phyloP scores from a whole-genome alignment of 1,140 invertebrate species.

The Vanessa atalanta region DNA sequence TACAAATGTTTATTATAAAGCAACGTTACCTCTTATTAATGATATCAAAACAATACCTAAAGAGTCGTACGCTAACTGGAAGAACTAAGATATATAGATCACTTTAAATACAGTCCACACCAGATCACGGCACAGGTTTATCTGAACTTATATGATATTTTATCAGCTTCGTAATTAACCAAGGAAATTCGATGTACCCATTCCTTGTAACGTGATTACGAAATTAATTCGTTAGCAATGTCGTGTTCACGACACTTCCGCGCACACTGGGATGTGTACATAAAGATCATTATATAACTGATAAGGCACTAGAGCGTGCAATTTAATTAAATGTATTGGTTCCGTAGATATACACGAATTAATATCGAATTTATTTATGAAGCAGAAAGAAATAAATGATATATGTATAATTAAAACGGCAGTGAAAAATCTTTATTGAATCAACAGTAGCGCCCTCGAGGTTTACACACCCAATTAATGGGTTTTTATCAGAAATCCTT shows the following conservation, averaged over 20 bases:
- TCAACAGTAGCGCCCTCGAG: too few species aligned
- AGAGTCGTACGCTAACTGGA: too few species aligned
- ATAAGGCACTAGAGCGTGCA: conserved; percentile 7
- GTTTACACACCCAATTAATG: too few species aligned
- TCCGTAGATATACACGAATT: not conserved
- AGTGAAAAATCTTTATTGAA: too few species aligned
- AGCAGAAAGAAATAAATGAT: too few species aligned
- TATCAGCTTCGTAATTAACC: conserved; percentile 19
- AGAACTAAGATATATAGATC: not conserved
- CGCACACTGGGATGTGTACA: conserved; percentile 3
- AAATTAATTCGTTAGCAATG: conserved; percentile 24
- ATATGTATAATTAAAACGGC: too few species aligned
- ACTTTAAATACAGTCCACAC: conserved; percentile 5
- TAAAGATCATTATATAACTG: conserved; percentile 29
- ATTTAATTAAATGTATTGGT: not conserved
- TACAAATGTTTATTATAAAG: too few species aligned
- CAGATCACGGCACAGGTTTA: not conserved
- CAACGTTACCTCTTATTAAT: too few species aligned
- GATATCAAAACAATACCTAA: too few species aligned
- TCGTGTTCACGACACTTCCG: conserved; percentile 15
- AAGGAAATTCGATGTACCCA: conserved; percentile 16
- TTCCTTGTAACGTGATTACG: conserved; percentile 26
- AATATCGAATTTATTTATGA: too few species aligned
- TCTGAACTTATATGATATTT: conserved; percentile 13
- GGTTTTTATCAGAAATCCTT: too few species aligned